Evolutionary conservation across 2,888 invertebrate genomes (phyloP).

Genomic region (Lasioglossum pauxillum): DNA sequence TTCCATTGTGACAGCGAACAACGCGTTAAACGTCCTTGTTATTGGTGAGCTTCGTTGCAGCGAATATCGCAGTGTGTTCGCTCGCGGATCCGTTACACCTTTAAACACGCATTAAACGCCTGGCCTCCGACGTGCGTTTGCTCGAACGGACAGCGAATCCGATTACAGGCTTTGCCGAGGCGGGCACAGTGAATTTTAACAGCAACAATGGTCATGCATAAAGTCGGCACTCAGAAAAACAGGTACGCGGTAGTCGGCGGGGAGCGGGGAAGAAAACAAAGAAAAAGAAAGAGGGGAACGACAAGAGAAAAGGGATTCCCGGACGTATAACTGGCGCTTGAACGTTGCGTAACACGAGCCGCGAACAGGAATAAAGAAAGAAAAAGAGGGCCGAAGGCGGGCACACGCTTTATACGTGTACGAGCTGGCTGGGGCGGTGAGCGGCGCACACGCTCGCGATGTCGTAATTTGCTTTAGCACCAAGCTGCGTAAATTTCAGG

Average conservation of each 20-base stretch:
- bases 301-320: background rate
- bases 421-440: constrained; percentile 41
- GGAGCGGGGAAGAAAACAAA: background rate
- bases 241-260: background rate
- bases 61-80: background rate
- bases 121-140: background rate
- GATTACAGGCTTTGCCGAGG: constrained; percentile 25
- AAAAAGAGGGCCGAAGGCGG: constrained; percentile 28
- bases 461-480: constrained; percentile 78
- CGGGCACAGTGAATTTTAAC: constrained; percentile 45
- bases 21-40: background rate
- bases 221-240: constrained; percentile 16
- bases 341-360: constrained; percentile 13
- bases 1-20: background rate
- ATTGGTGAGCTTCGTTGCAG: background rate
- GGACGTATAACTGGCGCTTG: constrained; percentile 24
- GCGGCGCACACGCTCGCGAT: constrained; percentile 59
- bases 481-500: constrained; percentile 76
- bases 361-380: constrained; percentile 9
- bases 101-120: constrained; percentile 23
- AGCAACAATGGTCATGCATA: constrained; percentile 34
- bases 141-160: constrained; percentile 9
- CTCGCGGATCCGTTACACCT: constrained; percentile 4
- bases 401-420: constrained; percentile 49
- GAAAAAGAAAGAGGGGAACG: background rate